phyloP scores from a whole-genome alignment of 1,140 invertebrate genomes.

The Trichonephila inaurata region DNA sequence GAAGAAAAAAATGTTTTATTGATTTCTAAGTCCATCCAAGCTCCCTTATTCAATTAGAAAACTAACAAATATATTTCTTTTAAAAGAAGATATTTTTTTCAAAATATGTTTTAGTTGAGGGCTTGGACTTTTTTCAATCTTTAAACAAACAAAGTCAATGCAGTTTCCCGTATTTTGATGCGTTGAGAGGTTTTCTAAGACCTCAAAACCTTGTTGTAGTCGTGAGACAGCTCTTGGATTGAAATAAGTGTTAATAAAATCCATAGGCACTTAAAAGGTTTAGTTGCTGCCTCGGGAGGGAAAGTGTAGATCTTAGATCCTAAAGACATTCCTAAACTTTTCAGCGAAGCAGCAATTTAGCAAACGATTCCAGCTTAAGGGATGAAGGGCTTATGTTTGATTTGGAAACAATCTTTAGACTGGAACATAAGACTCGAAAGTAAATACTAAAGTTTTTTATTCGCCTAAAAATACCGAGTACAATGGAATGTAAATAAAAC shows the following conservation, averaged over 20 bases:
- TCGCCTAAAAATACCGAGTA: background rate
- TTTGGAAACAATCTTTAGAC: background rate
- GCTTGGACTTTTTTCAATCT: too few relatives aligned
- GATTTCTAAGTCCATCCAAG: too few relatives aligned
- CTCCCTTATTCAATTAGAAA: too few relatives aligned
- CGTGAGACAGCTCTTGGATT: background rate
- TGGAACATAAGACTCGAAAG: background rate
- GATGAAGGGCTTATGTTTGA: background rate
- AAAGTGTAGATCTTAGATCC: background rate
- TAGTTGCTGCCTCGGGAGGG: background rate
- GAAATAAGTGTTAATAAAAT: conserved; percentile 19
- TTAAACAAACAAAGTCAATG: too few relatives aligned
- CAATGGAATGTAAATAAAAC: background rate
- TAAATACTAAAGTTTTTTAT: background rate
- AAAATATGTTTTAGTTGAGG: too few relatives aligned
- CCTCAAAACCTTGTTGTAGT: background rate
- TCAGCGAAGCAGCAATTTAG: background rate
- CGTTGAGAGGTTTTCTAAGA: background rate
- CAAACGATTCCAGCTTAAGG: background rate
- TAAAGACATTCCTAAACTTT: background rate
- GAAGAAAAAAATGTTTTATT: too few relatives aligned
- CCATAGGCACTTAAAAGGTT: background rate
- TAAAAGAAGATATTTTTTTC: too few relatives aligned
- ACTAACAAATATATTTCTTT: too few relatives aligned
- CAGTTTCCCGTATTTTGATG: background rate